phyloP scores from a whole-genome alignment of 2,797 vertebrate species.

The Chaetophractus vellerosus region DNA sequence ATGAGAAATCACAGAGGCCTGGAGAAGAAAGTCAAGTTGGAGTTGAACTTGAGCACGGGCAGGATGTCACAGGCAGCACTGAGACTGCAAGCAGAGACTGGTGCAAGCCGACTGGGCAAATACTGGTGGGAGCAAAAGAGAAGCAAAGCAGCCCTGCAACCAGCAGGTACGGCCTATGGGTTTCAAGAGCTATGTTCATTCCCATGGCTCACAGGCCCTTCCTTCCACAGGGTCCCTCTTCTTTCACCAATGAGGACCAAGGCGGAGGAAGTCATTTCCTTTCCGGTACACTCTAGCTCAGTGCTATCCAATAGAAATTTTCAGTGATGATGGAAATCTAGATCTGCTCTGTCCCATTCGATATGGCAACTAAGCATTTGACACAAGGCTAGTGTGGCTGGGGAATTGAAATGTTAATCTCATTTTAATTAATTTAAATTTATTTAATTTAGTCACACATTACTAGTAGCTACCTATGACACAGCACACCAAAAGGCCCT shows the following conservation, averaged over 20 bases:
- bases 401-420: neutral
- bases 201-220: accelerated
- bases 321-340: neutral
- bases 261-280: neutral
- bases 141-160: neutral
- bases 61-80: neutral
- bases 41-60: neutral
- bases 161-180: neutral
- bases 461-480: neutral
- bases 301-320: neutral
- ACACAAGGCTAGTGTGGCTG: neutral
- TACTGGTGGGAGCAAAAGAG: neutral
- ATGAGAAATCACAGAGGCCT: neutral
- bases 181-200: neutral
- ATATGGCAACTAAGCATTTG: neutral
- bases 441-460: neutral
- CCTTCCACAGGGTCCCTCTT: neutral
- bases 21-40: neutral
- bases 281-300: too few relatives aligned
- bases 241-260: neutral
- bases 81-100: neutral
- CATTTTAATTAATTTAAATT: neutral
- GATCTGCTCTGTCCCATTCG: neutral
- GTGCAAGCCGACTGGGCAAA: neutral
- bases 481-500: neutral